Percentiles rank a stretch among this genome's conserved stretches.
Conservation (phyloP, 2,888 invertebrate species). For the Ametastegia equiseti region DNA sequence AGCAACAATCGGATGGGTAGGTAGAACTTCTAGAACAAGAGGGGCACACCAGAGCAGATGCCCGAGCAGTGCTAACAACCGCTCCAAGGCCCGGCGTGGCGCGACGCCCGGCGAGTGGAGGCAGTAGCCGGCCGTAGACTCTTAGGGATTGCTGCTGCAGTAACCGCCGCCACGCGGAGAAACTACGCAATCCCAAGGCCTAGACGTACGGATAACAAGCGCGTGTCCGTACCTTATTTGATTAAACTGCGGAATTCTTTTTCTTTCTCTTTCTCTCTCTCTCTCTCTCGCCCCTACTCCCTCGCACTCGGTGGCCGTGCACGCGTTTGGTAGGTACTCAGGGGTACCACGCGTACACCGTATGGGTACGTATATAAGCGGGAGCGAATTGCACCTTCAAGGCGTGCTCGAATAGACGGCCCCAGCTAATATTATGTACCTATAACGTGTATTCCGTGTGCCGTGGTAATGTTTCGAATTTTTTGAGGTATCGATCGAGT, state of each 20-base stretch:
- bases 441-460: neutral
- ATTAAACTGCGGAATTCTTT: constrained; percentile 42
- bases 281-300: neutral
- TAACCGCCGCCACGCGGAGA: constrained; percentile 40
- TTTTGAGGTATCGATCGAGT: neutral
- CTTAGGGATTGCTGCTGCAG: constrained; percentile 13
- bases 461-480: constrained; percentile 2
- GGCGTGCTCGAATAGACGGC: neutral
- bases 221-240: constrained; percentile 45
- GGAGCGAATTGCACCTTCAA: neutral
- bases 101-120: neutral
- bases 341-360: no score
- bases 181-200: constrained; percentile 40
- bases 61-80: constrained; percentile 39
- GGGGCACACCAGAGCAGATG: constrained; percentile 29
- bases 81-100: constrained; percentile 45
- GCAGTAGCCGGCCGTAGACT: constrained; percentile 21
- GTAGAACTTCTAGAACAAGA: no score
- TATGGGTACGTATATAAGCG: constrained; percentile 3
- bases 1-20: constrained; percentile 36
- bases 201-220: constrained; percentile 42
- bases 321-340: constrained; percentile 1
- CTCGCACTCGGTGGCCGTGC: neutral
- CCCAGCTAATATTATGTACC: no score
- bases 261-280: neutral